Conservation (phyloP, 2,113 vertebrate genomes). For the Oostethus manadensis region DNA sequence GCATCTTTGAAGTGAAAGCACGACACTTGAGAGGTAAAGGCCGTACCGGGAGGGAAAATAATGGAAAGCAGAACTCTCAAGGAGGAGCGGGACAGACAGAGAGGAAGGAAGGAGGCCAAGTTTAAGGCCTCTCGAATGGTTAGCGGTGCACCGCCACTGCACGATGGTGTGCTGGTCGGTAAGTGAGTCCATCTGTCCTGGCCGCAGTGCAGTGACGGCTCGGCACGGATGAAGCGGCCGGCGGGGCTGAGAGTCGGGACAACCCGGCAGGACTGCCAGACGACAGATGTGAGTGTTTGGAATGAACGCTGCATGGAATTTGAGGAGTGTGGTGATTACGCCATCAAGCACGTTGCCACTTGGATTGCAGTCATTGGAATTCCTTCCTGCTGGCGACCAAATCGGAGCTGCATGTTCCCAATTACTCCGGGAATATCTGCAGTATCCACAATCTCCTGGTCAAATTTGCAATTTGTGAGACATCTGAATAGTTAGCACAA, state of each 20-base stretch:
- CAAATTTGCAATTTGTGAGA: no score
- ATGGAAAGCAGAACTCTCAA: slow-evolving; percentile 8
- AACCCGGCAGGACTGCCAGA: slow-evolving; percentile 33
- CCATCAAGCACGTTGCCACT: slow-evolving; percentile 6
- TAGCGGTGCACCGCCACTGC: slow-evolving; percentile 37
- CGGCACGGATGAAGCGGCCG: slow-evolving; percentile 44
- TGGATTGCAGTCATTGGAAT: background rate
- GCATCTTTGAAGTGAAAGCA: no score
- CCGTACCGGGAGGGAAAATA: background rate
- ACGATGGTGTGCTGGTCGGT: slow-evolving; percentile 19
- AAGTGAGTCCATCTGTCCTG: slow-evolving; percentile 33
- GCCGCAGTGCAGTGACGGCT: slow-evolving; percentile 40
- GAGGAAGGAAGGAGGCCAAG: slow-evolving; percentile 20
- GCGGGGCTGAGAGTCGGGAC: slow-evolving; percentile 28
- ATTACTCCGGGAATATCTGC: slow-evolving; percentile 27
- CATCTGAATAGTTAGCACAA: no score
- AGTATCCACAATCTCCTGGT: no score
- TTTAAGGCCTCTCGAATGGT: slow-evolving; percentile 11
- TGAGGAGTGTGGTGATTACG: slow-evolving; percentile 8
- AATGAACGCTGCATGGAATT: slow-evolving; percentile 8
- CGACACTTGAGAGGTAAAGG: background rate
- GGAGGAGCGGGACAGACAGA: slow-evolving; percentile 6
- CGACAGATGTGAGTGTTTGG: slow-evolving; percentile 28
- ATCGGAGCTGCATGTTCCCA: slow-evolving; percentile 34
- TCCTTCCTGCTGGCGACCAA: slow-evolving; percentile 29